These are phyloP conservation scores for Myotis myotis DNA, from an alignment of 2,797 vertebrate genomes.

Conservation along the genomic window DNA sequence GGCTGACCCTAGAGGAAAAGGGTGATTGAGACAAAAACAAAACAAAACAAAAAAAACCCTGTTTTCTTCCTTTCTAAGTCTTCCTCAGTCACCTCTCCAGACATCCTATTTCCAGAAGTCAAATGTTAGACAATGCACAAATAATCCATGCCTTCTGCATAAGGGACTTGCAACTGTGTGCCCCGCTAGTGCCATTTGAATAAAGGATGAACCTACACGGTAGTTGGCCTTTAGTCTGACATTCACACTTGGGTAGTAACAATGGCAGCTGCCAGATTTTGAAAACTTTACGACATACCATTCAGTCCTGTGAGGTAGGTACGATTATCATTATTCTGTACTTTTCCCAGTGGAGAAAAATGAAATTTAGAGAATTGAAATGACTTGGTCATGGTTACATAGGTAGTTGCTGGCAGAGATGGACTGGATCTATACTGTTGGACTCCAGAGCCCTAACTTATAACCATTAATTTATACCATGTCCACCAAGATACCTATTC, in stretches of 20 bases:
- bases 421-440: neutral
- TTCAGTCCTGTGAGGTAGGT: neutral
- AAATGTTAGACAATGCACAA: neutral
- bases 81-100: neutral
- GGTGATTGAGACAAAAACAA: neutral
- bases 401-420: neutral
- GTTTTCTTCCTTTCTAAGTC: neutral
- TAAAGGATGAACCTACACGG: fast-evolving
- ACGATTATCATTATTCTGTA: neutral
- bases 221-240: neutral
- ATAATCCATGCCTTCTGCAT: neutral
- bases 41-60: neutral
- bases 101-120: neutral
- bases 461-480: neutral
- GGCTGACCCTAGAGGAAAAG: neutral
- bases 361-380: neutral
- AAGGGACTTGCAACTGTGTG: too few relatives aligned
- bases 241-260: neutral
- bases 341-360: neutral
- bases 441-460: neutral
- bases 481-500: neutral
- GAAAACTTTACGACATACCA: neutral
- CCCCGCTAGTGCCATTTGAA: fast-evolving
- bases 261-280: neutral
- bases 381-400: too few relatives aligned